Evolutionary conservation across 1,140 invertebrate species (phyloP).

Genomic region (Drusus annulatus): DNA sequence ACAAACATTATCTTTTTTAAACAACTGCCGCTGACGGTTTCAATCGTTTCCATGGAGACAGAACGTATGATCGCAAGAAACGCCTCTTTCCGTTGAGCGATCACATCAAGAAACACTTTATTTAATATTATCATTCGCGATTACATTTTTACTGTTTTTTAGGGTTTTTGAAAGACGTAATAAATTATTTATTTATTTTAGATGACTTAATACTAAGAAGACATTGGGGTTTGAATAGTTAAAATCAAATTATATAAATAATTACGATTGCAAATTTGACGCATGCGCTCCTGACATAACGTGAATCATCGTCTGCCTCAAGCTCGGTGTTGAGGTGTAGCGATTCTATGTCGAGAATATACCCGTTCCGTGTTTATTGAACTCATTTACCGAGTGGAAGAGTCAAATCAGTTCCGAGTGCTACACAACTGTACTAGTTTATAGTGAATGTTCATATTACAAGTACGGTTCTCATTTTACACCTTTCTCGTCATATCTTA

Average conservation of each 20-base stretch:
- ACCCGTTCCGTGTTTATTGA: slow-evolving; percentile 26
- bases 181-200: slow-evolving; percentile 26
- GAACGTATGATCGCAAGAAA: slow-evolving; percentile 53
- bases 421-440: slow-evolving; percentile 5
- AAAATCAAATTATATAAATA: slow-evolving; percentile 40
- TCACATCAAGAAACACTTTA: slow-evolving; percentile 43
- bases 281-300: slow-evolving; percentile 46
- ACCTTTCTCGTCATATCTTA: slow-evolving; percentile 35
- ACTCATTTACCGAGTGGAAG: slow-evolving; percentile 18
- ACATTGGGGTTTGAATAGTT: background rate
- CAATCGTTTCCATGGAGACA: slow-evolving; percentile 44
- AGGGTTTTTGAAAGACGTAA: background rate
- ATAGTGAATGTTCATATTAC: slow-evolving; percentile 25
- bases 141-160: background rate
- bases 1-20: slow-evolving; percentile 21
- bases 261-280: slow-evolving; percentile 38
- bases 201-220: background rate
- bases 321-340: slow-evolving; percentile 45
- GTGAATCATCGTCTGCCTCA: slow-evolving; percentile 51
- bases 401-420: slow-evolving; percentile 22
- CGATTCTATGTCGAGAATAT: slow-evolving; percentile 30
- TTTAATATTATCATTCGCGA: background rate
- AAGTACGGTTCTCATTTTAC: slow-evolving; percentile 24
- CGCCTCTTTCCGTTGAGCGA: slow-evolving; percentile 47
- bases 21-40: slow-evolving; percentile 26